These are phyloP conservation scores for Platorchestia sp. DNA, from an alignment of 1,140 invertebrate species.

Conservation along the genomic window DNA sequence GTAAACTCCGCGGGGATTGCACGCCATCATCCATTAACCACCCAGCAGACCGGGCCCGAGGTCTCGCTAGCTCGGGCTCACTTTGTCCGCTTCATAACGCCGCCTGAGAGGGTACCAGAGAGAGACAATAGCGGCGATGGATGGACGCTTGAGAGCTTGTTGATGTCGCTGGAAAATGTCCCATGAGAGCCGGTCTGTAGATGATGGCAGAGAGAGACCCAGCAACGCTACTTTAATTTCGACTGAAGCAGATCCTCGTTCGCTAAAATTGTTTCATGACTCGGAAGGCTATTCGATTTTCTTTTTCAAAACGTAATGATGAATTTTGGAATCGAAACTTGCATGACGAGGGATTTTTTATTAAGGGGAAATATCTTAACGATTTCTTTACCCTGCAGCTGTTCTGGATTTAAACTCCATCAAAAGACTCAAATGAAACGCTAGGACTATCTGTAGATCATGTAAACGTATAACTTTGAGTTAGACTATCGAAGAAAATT, in stretches of 20 bases:
- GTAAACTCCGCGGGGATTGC: background rate
- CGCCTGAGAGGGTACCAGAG: background rate
- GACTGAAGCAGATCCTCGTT: background rate
- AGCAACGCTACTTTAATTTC: background rate
- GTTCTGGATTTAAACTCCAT: too few relatives aligned
- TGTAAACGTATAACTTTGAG: too few relatives aligned
- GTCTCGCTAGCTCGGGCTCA: background rate
- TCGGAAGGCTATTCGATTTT: too few relatives aligned
- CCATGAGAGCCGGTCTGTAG: background rate
- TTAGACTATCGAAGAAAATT: too few relatives aligned
- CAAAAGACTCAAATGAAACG: too few relatives aligned
- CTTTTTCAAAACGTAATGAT: too few relatives aligned
- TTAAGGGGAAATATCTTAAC: too few relatives aligned
- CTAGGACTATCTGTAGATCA: too few relatives aligned
- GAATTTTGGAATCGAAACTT: too few relatives aligned
- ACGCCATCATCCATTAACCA: background rate
- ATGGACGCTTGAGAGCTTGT: background rate
- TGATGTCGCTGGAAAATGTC: background rate
- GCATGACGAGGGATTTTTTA: too few relatives aligned
- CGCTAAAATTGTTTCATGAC: too few relatives aligned
- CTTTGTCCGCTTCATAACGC: background rate
- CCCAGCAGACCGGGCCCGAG: background rate
- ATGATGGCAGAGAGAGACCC: background rate
- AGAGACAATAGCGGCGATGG: background rate
- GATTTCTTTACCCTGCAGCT: too few relatives aligned